Conservation (phyloP, 1,140 invertebrate genomes). For the Ceratoteleas bidentatus region DNA sequence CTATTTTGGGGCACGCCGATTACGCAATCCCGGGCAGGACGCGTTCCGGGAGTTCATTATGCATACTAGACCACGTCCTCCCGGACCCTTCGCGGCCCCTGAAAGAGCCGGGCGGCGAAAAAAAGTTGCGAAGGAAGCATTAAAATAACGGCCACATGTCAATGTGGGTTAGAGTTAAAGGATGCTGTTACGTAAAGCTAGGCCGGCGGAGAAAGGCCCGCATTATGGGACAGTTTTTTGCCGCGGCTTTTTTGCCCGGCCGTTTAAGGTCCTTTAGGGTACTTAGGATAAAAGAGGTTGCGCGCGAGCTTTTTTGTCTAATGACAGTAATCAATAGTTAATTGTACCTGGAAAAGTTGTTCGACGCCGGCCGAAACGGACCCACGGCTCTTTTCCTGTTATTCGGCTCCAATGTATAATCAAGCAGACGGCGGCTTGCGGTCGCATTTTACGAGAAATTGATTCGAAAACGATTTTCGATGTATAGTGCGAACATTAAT, state of each 20-base stretch:
- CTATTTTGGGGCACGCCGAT: conserved; percentile 57
- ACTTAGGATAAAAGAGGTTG: conserved; percentile 2
- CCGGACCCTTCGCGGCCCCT: conserved; percentile 44
- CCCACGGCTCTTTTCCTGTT: too few species aligned
- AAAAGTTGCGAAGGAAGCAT: conserved; percentile 56
- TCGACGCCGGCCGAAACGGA: too few species aligned
- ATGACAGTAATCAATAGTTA: conserved; percentile 12
- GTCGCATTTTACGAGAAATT: too few species aligned
- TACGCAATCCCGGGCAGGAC: conserved; percentile 57
- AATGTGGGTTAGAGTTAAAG: conserved; percentile 46
- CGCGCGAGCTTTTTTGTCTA: conserved; percentile 1
- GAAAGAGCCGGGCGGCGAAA: conserved; percentile 39
- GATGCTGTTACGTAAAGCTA: conserved; percentile 49
- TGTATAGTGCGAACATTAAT: too few species aligned
- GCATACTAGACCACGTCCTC: conserved; percentile 62
- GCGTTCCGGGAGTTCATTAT: conserved; percentile 62
- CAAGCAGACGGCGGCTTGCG: too few species aligned
- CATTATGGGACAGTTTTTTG: conserved; percentile 28
- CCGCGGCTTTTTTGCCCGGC: neutral
- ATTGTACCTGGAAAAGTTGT: neutral
- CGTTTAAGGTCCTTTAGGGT: conserved; percentile 1
- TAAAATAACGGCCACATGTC: conserved; percentile 64
- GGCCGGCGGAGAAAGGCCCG: conserved; percentile 26
- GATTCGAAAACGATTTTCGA: too few species aligned
- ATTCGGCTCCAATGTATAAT: too few species aligned